Evolutionary conservation across 30 jellyfish, hydroid and myxozoan genomes (phyloP).

Genomic region (Chrysaora quinquecirrha): DNA sequence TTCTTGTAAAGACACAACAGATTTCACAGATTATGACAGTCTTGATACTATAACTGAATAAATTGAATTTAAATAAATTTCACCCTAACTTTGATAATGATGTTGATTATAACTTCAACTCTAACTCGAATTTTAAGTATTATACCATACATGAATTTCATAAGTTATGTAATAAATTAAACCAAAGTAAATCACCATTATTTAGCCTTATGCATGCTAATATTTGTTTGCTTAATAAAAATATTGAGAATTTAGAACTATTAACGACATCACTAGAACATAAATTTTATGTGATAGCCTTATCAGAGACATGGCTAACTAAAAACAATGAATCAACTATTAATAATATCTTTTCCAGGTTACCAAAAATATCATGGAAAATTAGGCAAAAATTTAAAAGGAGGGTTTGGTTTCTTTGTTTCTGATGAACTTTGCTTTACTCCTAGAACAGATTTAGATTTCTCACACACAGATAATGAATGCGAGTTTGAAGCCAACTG

Average conservation of each 20-base stretch:
- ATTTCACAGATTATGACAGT: slow-evolving; percentile 28
- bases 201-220: slow-evolving; percentile 34
- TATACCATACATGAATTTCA: slow-evolving; percentile 45
- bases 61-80: slow-evolving; percentile 6
- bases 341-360: slow-evolving; percentile 35
- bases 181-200: too few species aligned
- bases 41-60: slow-evolving; percentile 6
- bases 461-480: neutral
- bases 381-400: slow-evolving; percentile 34
- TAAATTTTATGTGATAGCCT: slow-evolving; percentile 47
- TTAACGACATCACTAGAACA: slow-evolving; percentile 21
- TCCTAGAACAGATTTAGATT: slow-evolving; percentile 35
- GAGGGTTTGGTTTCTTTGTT: slow-evolving; percentile 59
- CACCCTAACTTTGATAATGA: slow-evolving; percentile 38
- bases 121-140: slow-evolving; percentile 23
- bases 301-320: slow-evolving; percentile 42
- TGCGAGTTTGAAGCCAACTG: too few species aligned
- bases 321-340: slow-evolving; percentile 18
- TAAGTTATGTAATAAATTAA: slow-evolving; percentile 24
- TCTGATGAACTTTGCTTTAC: slow-evolving; percentile 25
- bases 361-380: slow-evolving; percentile 35
- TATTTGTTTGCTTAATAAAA: slow-evolving; percentile 38
- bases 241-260: slow-evolving; percentile 36
- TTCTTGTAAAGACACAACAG: slow-evolving; percentile 29
- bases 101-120: slow-evolving; percentile 23